Conservation (phyloP, 1,140 invertebrate species). For the Metopolophium dirhodum region DNA sequence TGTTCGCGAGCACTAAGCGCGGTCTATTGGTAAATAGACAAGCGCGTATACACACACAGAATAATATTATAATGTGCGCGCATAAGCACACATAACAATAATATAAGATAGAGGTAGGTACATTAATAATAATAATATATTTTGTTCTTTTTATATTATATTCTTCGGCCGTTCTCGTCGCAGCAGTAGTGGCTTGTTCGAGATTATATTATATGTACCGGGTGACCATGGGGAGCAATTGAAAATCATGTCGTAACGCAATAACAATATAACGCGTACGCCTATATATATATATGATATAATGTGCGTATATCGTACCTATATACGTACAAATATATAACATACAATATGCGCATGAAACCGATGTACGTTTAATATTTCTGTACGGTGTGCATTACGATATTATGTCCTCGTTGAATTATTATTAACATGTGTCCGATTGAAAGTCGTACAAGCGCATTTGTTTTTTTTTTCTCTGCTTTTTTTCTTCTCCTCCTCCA, state of each 20-base stretch:
- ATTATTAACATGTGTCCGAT: conserved; percentile 41
- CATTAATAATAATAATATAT: not conserved
- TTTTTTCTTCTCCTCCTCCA: not conserved
- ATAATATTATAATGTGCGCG: not conserved
- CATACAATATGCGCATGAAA: not conserved
- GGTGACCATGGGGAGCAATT: conserved; percentile 30
- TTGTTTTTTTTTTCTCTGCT: not conserved
- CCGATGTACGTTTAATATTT: not conserved
- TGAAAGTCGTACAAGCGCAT: not conserved
- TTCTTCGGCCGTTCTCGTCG: not conserved
- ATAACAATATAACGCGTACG: not conserved
- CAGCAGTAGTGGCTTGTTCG: not conserved
- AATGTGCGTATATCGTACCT: too few relatives aligned
- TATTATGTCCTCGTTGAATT: conserved; percentile 34
- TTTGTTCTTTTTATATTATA: not conserved
- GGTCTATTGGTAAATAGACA: not conserved
- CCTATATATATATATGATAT: not conserved
- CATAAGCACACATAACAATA: too few relatives aligned
- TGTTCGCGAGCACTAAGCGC: too few relatives aligned
- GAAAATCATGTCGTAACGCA: conserved; percentile 30
- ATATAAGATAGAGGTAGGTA: too few relatives aligned
- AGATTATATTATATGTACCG: not conserved
- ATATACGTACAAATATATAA: not conserved
- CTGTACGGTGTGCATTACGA: not conserved
- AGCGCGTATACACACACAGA: too few relatives aligned